Evolutionary conservation across 2,113 vertebrate genomes (phyloP).

Genomic region (Perca schrenkii): DNA sequence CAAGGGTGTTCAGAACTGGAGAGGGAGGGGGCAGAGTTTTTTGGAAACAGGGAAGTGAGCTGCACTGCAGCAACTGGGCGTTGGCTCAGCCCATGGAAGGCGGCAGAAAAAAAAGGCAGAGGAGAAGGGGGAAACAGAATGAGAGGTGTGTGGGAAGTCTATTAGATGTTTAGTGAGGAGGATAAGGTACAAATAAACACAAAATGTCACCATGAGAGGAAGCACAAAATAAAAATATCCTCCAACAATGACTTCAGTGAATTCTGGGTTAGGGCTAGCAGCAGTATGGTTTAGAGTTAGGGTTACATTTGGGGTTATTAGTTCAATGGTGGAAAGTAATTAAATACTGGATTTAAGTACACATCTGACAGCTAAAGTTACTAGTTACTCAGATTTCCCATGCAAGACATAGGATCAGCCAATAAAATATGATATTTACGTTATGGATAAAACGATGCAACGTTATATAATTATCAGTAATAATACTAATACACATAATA

Average conservation of each 20-base stretch:
- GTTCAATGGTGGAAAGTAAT: not conserved
- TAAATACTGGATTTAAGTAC: not conserved
- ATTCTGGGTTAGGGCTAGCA: not conserved
- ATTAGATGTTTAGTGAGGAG: not conserved
- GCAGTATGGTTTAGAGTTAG: not conserved
- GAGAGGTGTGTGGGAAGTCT: slow-evolving; percentile 23
- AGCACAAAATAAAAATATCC: not conserved
- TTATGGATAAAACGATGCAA: not conserved
- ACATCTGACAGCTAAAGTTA: not conserved
- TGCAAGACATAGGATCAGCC: not conserved
- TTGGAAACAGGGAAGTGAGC: slow-evolving; percentile 68
- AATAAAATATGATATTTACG: not conserved
- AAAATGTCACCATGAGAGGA: not conserved
- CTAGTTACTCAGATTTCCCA: not conserved
- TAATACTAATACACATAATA: not conserved
- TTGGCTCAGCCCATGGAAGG: slow-evolving; percentile 71
- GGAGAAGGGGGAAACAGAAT: slow-evolving; percentile 20
- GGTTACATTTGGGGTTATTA: not conserved
- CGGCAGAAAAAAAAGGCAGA: slow-evolving; percentile 42
- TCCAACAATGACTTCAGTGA: not conserved
- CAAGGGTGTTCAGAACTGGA: slow-evolving; percentile 34
- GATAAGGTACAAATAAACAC: not conserved
- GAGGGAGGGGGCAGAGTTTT: slow-evolving; percentile 61
- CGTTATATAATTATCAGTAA: not conserved
- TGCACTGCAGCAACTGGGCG: slow-evolving; percentile 87